Evolutionary conservation across 2,113 vertebrate species (phyloP).

Genomic region (Canis aureus): DNA sequence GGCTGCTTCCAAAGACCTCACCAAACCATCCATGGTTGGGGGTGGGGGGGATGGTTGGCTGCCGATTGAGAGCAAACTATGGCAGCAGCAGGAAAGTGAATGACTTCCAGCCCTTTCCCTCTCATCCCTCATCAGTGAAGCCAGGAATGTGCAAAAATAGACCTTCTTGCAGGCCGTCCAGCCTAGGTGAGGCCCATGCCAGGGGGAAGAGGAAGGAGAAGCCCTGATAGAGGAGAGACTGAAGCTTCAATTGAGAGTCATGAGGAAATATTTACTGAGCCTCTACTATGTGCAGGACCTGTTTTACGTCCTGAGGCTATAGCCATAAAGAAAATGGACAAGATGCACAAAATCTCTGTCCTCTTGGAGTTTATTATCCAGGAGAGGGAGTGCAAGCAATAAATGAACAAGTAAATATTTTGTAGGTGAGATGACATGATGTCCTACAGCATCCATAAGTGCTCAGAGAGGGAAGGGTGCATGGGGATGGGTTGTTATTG

Average conservation of each 20-base stretch:
- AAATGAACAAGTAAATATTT: neutral
- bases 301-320: neutral
- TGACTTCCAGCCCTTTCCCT: neutral
- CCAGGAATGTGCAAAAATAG: neutral
- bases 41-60: accelerated
- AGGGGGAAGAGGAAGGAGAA: neutral
- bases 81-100: too few species aligned
- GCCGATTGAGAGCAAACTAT: neutral
- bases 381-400: too few species aligned
- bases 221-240: neutral
- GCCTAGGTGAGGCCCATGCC: neutral
- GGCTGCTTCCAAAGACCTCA: neutral
- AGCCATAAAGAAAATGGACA: neutral
- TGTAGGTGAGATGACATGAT: accelerated
- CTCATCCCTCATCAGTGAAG: neutral
- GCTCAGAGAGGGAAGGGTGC: neutral
- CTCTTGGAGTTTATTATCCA: neutral
- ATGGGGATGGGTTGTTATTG: too few species aligned
- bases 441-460: accelerated
- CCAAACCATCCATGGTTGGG: accelerated
- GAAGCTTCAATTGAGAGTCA: neutral
- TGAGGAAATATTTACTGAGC: neutral
- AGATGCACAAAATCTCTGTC: neutral
- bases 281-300: neutral
- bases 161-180: neutral